Base-by-base conservation (phyloP, 2,888 invertebrate species). In the Chorisops tibialis region DNA sequence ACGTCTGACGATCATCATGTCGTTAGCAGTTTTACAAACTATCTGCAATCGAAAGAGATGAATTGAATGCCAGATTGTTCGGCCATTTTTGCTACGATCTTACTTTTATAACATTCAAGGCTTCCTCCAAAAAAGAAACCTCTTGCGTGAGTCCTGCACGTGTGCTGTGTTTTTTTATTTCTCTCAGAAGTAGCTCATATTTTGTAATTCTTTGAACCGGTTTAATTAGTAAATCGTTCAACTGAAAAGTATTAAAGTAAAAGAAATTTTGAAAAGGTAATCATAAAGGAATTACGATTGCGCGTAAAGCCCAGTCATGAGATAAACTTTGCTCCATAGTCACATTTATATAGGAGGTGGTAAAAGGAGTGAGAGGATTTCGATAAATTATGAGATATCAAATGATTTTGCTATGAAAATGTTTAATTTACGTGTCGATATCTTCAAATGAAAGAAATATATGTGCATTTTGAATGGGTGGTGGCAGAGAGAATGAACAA, bases 131-230 rank as follows among this genome's bases (percentile, higher is more conserved):
- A 41, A 88, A 83, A 64, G 88, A 86, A 45, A 91, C 84, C 76
- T 95, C 93, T 56, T 81, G 84, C 2, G 82, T 77, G 24, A 87
- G 82, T 19, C 87, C 87, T 14, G 95, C 94, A 66, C 87, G 83
- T 77, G 96, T 93, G 1, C 98, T 94, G 76, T 94, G 91, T 71
- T 91, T 89, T 66, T 92, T 83, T 65, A 97, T 88, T 77, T 98
- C 96, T 79, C 89, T 88, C 68, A 97, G 82, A 71, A 97, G 80
- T 68, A 97, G 81, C 74, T 96, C 94, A 79, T 98, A 98, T 79
- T 98, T 98, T 83, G 95, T 98, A 69, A 99, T 96, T 76, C 99
- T 87, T 79, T 99, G 99, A 56, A 99, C 95, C 2, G 99, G 99
- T 80, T 97, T 99, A 70, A 99, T 99, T 70, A 99, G 83, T 69